Percentiles rank a stretch among this genome's conserved stretches.
These are phyloP conservation scores for Chaetophractus vellerosus DNA, from an alignment of 2,797 vertebrate species.

Conservation along the genomic window DNA sequence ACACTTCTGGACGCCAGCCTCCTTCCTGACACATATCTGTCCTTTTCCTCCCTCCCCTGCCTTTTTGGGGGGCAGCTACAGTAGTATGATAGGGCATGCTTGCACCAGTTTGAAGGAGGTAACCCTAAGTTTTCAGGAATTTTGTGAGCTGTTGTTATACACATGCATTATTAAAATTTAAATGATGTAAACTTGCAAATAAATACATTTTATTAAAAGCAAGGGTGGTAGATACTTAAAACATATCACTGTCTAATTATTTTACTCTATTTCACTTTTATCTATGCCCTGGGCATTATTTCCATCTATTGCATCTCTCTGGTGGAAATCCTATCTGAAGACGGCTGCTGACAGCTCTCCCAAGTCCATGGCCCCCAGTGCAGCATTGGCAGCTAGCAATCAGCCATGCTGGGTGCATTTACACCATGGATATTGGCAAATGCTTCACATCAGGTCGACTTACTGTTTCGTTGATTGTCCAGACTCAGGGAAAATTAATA, in stretches of 20 bases:
- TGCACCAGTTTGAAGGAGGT: neutral
- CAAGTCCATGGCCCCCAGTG: too few species aligned
- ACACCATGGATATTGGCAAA: neutral
- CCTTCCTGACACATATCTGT: accelerated
- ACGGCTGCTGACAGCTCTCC: neutral
- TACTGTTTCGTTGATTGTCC: neutral
- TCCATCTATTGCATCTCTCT: neutral
- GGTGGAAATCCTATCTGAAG: too few species aligned
- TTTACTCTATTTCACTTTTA: neutral
- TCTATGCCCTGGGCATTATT: neutral
- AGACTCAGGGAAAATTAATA: neutral
- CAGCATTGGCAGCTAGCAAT: accelerated
- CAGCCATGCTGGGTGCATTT: neutral
- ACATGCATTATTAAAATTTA: neutral
- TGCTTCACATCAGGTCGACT: too few species aligned
- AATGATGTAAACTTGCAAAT: neutral
- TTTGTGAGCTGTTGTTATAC: neutral
- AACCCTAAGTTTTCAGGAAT: neutral
- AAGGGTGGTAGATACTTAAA: neutral
- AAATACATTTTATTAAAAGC: neutral
- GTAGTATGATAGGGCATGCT: neutral
- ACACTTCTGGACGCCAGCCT: neutral
- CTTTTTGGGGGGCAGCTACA: too few species aligned
- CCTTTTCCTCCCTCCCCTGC: neutral
- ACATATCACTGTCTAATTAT: neutral